Percentiles rank a stretch among this genome's conserved stretches.
phyloP scores from a whole-genome alignment of 2,888 invertebrate species.

The Caradrina kadenii region DNA sequence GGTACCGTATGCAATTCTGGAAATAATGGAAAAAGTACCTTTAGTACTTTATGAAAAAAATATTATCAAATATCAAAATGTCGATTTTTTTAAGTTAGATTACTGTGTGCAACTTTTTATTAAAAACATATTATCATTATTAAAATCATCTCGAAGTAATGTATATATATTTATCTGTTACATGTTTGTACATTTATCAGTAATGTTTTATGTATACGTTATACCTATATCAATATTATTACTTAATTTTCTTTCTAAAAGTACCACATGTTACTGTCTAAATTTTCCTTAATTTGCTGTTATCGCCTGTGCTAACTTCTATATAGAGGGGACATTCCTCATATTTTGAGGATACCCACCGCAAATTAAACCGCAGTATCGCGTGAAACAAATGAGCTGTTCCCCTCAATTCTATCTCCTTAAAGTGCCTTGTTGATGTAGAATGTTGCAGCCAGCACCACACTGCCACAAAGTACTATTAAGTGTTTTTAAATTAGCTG shows the following conservation, averaged over 20 bases:
- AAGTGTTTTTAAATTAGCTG: slow-evolving; percentile 10
- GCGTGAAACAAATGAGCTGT: background rate
- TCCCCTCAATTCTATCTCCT: background rate
- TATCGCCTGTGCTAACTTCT: background rate
- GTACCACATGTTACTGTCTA: slow-evolving; percentile 15
- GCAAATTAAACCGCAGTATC: background rate
- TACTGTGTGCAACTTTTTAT: background rate
- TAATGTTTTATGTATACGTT: background rate
- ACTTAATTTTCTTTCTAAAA: slow-evolving; percentile 6
- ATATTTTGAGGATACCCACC: background rate
- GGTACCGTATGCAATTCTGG: slow-evolving; percentile 49
- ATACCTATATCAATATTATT: background rate
- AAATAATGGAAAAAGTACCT: background rate
- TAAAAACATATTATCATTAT: background rate
- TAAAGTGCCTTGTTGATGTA: slow-evolving; percentile 38
- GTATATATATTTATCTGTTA: no score
- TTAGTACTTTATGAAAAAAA: background rate
- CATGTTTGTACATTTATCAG: no score
- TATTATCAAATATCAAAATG: background rate
- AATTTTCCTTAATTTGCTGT: background rate
- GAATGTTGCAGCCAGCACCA: slow-evolving; percentile 56
- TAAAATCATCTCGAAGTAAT: no score
- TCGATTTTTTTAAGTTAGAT: background rate
- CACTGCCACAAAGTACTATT: slow-evolving; percentile 43
- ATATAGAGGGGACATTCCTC: background rate